Percentiles rank a stretch among this genome's conserved stretches.
These are phyloP conservation scores for Habroteleia sp. DNA, from an alignment of 2,888 invertebrate genomes.

Conservation along the genomic window DNA sequence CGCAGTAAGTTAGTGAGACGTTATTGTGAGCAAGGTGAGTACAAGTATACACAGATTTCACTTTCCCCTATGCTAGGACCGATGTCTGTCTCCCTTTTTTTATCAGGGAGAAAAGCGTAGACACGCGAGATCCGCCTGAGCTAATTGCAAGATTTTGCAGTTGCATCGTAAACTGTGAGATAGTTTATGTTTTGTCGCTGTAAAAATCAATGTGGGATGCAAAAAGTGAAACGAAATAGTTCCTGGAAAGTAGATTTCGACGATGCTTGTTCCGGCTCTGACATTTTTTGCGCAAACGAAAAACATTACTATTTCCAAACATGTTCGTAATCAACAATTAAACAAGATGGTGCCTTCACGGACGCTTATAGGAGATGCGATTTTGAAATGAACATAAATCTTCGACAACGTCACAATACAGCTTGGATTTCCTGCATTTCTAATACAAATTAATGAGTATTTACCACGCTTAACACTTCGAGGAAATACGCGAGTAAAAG, in stretches of 20 bases:
- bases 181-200: slow-evolving; percentile 4
- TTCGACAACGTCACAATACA: slow-evolving; percentile 41
- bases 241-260: slow-evolving; percentile 32
- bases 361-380: slow-evolving; percentile 11
- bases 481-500: slow-evolving; percentile 43
- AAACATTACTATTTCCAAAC: slow-evolving; percentile 4
- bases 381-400: slow-evolving; percentile 50
- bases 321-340: slow-evolving; percentile 33
- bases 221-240: slow-evolving; percentile 7
- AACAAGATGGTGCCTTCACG: slow-evolving; percentile 1
- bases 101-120: slow-evolving; percentile 51
- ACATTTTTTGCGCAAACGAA: slow-evolving; percentile 1
- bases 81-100: slow-evolving; percentile 65
- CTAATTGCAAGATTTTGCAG: slow-evolving; percentile 25
- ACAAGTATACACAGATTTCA: slow-evolving; percentile 74
- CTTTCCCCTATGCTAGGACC: slow-evolving; percentile 74
- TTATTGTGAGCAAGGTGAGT: slow-evolving; percentile 67
- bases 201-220: slow-evolving; percentile 23
- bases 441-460: slow-evolving; percentile 55
- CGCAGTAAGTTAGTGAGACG: slow-evolving; percentile 67
- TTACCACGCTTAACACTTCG: slow-evolving; percentile 37
- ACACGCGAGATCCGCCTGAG: slow-evolving; percentile 34
- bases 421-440: slow-evolving; percentile 44
- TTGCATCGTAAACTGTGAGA: slow-evolving; percentile 22
- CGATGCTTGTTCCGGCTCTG: not conserved